Conservation (phyloP, 1,140 invertebrate genomes). For the Drosophila ercepeae region DNA sequence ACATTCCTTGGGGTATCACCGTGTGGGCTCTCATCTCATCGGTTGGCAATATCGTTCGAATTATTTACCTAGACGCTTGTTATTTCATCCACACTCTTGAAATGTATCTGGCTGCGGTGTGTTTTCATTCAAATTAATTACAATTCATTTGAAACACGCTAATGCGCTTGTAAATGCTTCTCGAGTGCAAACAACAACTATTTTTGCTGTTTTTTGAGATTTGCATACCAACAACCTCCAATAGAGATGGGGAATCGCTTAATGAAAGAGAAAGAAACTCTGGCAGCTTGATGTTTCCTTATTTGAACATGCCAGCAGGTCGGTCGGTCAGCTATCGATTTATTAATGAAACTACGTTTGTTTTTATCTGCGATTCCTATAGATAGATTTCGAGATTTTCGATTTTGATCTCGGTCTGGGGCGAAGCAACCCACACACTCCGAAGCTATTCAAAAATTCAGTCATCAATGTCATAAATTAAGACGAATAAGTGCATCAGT, state of each 20-base stretch:
- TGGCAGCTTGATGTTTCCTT: conserved; percentile 47
- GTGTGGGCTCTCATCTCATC: conserved; percentile 66
- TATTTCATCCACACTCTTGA: conserved; percentile 57
- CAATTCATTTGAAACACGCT: conserved; percentile 73
- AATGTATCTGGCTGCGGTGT: conserved; percentile 24
- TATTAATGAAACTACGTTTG: conserved; percentile 69
- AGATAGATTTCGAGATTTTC: conserved; percentile 47
- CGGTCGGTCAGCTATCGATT: conserved; percentile 48
- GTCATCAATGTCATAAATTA: conserved; percentile 68
- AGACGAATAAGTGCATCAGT: conserved; percentile 74
- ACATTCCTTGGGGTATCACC: conserved; percentile 54
- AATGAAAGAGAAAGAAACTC: conserved; percentile 31
- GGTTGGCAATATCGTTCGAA: conserved; percentile 17
- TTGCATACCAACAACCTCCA: conserved; percentile 54
- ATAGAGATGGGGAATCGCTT: conserved; percentile 15
- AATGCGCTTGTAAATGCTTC: conserved; percentile 50
- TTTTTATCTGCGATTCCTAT: conserved; percentile 36
- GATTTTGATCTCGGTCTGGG: conserved; percentile 8
- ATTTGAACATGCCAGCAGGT: conserved; percentile 55
- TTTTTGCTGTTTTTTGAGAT: conserved; percentile 38
- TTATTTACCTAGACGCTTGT: conserved; percentile 43
- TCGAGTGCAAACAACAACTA: conserved; percentile 52
- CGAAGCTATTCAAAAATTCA: conserved; percentile 51
- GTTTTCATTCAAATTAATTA: conserved; percentile 75
- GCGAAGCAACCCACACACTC: conserved; percentile 54